Evolutionary conservation across 1,140 invertebrate species (phyloP).

Genomic region (Anastrepha ludens): DNA sequence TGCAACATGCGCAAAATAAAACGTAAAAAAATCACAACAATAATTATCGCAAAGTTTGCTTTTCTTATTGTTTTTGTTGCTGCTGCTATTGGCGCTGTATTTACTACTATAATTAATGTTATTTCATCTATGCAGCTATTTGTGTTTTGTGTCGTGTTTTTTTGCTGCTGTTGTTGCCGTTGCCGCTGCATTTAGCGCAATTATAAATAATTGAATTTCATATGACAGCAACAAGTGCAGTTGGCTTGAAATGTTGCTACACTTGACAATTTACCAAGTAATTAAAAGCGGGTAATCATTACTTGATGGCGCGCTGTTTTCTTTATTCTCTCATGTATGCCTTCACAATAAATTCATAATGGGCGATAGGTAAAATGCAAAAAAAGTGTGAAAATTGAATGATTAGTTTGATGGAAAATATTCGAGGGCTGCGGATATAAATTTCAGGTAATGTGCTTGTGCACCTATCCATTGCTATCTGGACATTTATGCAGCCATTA

Average conservation of each 20-base stretch:
- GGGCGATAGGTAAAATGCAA: neutral
- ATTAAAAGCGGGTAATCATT: constrained; percentile 48
- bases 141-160: neutral
- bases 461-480: too few species aligned
- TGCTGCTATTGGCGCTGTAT: neutral
- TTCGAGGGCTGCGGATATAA: neutral
- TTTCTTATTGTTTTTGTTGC: neutral
- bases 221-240: constrained; percentile 52
- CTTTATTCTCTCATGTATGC: neutral
- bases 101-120: constrained; percentile 48
- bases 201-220: constrained; percentile 48
- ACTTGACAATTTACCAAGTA: constrained; percentile 50
- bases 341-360: neutral
- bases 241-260: constrained; percentile 46
- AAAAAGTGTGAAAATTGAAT: neutral
- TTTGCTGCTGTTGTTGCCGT: neutral
- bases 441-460: neutral
- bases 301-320: constrained; percentile 1
- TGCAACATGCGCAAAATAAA: neutral
- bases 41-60: constrained; percentile 14
- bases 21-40: neutral
- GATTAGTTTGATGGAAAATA: neutral
- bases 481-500: too few species aligned
- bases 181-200: constrained; percentile 46
- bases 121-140: constrained; percentile 30